phyloP scores from a whole-genome alignment of 2,888 invertebrate genomes.

The Drosophila lacicola region DNA sequence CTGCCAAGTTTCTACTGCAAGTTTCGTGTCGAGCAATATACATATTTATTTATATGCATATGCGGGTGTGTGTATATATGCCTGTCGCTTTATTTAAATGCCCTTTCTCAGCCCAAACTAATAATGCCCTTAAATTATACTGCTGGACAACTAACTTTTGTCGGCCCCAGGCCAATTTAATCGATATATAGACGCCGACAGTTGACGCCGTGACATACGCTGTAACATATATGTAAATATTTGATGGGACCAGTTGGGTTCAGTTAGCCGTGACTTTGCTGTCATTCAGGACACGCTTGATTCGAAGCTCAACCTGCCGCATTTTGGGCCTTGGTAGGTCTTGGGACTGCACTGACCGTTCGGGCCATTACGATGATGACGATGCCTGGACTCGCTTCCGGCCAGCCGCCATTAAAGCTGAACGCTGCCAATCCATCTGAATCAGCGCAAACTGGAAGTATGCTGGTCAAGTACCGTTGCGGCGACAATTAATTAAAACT shows the following conservation, averaged over 20 bases:
- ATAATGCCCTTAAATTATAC: constrained; percentile 65
- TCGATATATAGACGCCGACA: constrained; percentile 67
- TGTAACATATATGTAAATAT: constrained; percentile 50
- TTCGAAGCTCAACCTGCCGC: constrained; percentile 50
- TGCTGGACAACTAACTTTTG: constrained; percentile 55
- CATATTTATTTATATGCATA: constrained; percentile 4
- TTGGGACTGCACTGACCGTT: constrained; percentile 12
- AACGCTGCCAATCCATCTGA: constrained; percentile 61
- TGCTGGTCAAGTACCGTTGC: constrained; percentile 57
- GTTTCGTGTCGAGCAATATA: constrained; percentile 34
- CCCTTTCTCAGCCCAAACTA: constrained; percentile 39
- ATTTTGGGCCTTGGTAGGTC: constrained; percentile 30
- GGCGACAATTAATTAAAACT: constrained; percentile 77
- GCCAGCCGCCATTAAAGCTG: constrained; percentile 61
- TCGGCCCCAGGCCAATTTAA: constrained; percentile 57
- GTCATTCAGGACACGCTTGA: constrained; percentile 70
- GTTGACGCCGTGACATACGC: constrained; percentile 30
- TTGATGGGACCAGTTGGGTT: constrained; percentile 49
- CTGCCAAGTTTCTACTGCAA: constrained; percentile 50
- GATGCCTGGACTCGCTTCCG: constrained; percentile 30
- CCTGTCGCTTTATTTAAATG: constrained; percentile 51
- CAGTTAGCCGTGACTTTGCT: constrained; percentile 48
- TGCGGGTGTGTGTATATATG: constrained; percentile 1
- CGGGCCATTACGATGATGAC: constrained; percentile 41
- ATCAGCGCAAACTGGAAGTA: constrained; percentile 43